phyloP scores from a whole-genome alignment of 2,113 vertebrate species.

The Pristiophorus japonicus region DNA sequence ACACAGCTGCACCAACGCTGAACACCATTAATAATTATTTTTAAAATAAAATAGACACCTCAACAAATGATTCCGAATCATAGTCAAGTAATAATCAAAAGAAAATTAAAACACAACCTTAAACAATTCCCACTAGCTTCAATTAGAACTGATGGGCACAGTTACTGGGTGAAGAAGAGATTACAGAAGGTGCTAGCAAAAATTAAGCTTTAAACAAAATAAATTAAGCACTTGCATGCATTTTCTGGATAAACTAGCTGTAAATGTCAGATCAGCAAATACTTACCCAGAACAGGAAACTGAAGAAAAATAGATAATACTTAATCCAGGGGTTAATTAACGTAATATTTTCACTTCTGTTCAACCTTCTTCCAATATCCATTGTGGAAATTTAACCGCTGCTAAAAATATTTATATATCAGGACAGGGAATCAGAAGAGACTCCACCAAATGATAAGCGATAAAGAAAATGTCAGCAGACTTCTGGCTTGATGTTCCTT shows the following conservation, averaged over 20 bases:
- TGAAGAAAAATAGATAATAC: constrained; percentile 34
- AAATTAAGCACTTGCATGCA: not conserved
- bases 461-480: constrained; percentile 35
- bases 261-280: constrained; percentile 4
- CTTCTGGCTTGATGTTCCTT: not conserved
- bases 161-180: not conserved
- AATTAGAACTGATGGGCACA: not conserved
- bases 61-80: not conserved
- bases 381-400: constrained; percentile 19
- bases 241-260: not conserved
- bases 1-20: not conserved
- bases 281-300: constrained; percentile 33
- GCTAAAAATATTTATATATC: not conserved
- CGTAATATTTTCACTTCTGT: constrained; percentile 19
- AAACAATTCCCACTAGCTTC: not conserved
- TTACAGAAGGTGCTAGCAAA: not conserved
- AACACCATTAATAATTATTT: not conserved
- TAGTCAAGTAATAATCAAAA: not conserved
- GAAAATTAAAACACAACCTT: not conserved
- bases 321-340: constrained; percentile 33
- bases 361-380: constrained; percentile 30
- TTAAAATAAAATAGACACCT: not conserved
- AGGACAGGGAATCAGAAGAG: not conserved
- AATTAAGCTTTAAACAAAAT: not conserved
- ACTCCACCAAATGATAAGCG: not conserved